A percentile compares a stretch with the other conserved stretches of the same genome.
Conservation (phyloP, 1,140 invertebrate species). For the Centruroides sculpturatus region DNA sequence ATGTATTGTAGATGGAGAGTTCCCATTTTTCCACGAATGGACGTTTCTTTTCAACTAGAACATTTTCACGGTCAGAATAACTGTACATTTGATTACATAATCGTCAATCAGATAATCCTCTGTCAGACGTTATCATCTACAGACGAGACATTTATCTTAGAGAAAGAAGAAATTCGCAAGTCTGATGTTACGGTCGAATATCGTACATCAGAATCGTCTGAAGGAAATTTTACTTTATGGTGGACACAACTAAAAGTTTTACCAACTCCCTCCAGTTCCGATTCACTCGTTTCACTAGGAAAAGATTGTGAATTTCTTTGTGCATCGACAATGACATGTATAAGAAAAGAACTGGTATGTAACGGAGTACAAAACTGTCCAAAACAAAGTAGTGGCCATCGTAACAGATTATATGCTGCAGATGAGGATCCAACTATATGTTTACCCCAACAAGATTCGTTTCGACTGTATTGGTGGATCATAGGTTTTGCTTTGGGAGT, state of each 20-base stretch:
- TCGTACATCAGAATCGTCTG: constrained; percentile 10
- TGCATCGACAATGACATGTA: constrained; percentile 61
- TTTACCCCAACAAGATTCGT: constrained; percentile 4
- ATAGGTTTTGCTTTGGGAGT: constrained; percentile 8
- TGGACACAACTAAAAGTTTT: constrained; percentile 19
- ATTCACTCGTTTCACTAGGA: constrained; percentile 16
- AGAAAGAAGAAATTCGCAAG: constrained; percentile 11
- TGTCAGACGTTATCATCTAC: constrained; percentile 6
- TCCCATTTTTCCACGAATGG: constrained; percentile 14
- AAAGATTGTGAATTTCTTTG: constrained; percentile 59
- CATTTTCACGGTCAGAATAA: constrained; percentile 13
- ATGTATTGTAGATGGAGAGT: constrained; percentile 17
- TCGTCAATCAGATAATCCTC: constrained; percentile 13
- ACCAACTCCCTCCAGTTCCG: constrained; percentile 14
- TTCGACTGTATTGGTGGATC: constrained; percentile 12
- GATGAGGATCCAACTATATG: constrained; percentile 10
- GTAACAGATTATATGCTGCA: constrained; percentile 1
- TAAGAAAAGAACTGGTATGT: constrained; percentile 61
- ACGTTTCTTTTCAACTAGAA: constrained; percentile 16
- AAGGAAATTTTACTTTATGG: constrained; percentile 15
- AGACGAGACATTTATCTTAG: constrained; percentile 11
- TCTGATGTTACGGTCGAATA: constrained; percentile 13
- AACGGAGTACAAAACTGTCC: constrained; percentile 78
- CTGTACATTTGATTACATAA: constrained; percentile 14
- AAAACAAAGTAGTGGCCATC: neutral